phyloP scores from a whole-genome alignment of 2,113 vertebrate species.

The Bubo bubo region DNA sequence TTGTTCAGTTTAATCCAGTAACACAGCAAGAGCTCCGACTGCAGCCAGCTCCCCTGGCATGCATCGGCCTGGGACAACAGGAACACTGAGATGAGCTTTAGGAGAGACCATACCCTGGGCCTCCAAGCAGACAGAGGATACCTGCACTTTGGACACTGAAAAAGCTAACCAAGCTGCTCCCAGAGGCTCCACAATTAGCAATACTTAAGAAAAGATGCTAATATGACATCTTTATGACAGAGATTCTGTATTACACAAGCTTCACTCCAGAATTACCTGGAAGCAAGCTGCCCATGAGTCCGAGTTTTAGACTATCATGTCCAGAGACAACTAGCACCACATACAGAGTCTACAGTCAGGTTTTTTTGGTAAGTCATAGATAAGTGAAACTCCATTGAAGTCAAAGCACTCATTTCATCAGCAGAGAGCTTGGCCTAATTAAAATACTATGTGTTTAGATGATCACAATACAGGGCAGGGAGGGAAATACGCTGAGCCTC shows the following conservation, averaged over 20 bases:
- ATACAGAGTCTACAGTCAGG: accelerated
- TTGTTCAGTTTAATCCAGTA: background rate
- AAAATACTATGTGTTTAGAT: background rate
- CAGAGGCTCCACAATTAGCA: background rate
- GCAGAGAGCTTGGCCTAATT: background rate
- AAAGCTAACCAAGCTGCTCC: background rate
- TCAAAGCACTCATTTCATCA: background rate
- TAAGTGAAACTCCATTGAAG: background rate
- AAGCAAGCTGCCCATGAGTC: background rate
- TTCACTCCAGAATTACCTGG: background rate
- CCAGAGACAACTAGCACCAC: background rate
- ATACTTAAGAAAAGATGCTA: background rate
- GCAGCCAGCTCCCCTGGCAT: background rate
- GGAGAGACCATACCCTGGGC: background rate
- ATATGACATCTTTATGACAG: no score
- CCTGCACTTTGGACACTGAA: background rate
- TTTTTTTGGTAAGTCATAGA: background rate
- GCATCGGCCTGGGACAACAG: accelerated
- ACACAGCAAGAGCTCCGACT: background rate
- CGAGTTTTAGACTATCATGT: background rate
- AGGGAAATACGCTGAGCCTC: background rate
- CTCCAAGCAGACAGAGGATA: background rate
- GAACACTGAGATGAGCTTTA: background rate
- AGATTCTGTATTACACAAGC: background rate
- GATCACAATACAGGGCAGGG: background rate